Conservation (phyloP, 2,113 vertebrate species). For the Epinephelus moara region DNA sequence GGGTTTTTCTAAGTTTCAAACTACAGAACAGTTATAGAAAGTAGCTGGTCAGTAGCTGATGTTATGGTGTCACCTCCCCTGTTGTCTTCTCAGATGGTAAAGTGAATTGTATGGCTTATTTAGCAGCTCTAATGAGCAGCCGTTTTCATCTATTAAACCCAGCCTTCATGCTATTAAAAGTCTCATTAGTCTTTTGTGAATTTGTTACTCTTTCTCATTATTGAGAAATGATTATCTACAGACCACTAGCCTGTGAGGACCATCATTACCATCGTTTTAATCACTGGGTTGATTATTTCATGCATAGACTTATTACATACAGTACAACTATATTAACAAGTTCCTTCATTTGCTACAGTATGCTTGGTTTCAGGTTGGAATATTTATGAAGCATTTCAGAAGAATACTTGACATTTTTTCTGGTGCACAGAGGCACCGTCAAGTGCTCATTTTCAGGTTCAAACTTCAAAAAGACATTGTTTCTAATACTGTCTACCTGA, state of each 20-base stretch:
- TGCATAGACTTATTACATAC: not conserved
- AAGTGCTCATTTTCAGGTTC: not conserved
- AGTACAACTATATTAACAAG: not conserved
- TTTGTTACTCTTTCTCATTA: conserved; percentile 62
- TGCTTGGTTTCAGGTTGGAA: not conserved
- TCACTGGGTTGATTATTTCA: conserved; percentile 37
- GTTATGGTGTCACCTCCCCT: not conserved
- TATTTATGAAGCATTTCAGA: not conserved
- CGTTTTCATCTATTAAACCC: conserved; percentile 44
- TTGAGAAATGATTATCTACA: conserved; percentile 47
- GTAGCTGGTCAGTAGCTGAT: not conserved
- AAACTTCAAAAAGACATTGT: too few species aligned
- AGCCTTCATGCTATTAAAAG: conserved; percentile 28
- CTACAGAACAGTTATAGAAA: not conserved
- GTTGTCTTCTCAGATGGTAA: conserved; percentile 29
- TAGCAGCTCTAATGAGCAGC: conserved; percentile 46
- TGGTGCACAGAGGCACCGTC: not conserved
- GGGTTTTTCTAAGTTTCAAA: not conserved
- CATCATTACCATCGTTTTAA: conserved; percentile 32
- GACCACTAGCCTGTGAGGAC: conserved; percentile 31
- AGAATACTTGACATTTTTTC: not conserved
- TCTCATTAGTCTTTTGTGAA: conserved; percentile 54
- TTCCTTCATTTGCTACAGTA: not conserved
- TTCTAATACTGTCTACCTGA: too few species aligned
- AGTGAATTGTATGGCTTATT: conserved; percentile 25